Evolutionary conservation across 2,113 vertebrate species (phyloP), one percentile per base, ranked within the genome.

Genomic region (Ammospiza caudacuta): DNA sequence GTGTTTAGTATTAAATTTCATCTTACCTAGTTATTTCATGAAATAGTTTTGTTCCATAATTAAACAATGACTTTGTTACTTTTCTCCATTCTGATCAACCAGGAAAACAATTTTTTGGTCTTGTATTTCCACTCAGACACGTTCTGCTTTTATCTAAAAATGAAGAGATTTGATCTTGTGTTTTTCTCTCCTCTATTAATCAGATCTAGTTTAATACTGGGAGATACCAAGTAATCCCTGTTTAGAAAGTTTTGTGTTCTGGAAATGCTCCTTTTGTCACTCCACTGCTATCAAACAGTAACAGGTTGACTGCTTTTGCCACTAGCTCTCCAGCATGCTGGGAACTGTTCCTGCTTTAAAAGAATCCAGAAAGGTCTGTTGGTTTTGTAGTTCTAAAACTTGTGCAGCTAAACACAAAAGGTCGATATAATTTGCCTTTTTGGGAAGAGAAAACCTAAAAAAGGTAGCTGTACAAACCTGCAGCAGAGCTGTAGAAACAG

Each of bases 31-130:
- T 94, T 91, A 86, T 76, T 97, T 96, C 41, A 72, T 97, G 95
- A 88, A 96, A 95, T 69, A 90, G 27, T 67, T 95, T 91, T 94
- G 75, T 74, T 94, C 77, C 80, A 67, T 96, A 95, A 95, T 95
- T 95, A 97, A 97, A 90, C 77, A 94, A 97, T 94, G 47, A 94
- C 58, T 92, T 95, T 43, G 89, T 96, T 97, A 91, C 67, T 96
- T 96, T 96, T 90, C 77, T 96, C 47, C 67, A 93, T 94, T 97
- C 90, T 96, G 87, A 97, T 96, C 93, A 94, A 67, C 39, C 66
- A 81, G 81, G 43, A 94, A 96, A 95, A 70, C 33, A 76, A 39
- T 81, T 68, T 96, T 25, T 77, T 92, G 44, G 31, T 94, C 75
- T 85, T 95, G 31, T 39, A 39, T 95, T 89, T 51, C 57, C 68